Evolutionary conservation across 2,888 invertebrate genomes (phyloP), one percentile per base, ranked within the genome.

Genomic region (Heliconius ismenius): DNA sequence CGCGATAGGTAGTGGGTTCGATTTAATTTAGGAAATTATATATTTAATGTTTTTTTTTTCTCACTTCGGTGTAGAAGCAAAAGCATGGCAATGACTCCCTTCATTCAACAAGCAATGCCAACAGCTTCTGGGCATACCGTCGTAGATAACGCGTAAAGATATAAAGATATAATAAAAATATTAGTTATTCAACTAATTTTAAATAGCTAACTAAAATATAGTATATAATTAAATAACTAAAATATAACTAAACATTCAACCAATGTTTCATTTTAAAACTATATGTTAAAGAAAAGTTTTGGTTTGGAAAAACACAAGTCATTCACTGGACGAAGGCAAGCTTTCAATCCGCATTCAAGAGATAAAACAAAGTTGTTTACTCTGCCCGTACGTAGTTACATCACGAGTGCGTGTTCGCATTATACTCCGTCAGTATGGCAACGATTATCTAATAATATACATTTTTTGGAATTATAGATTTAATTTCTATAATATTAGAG

Each of bases 321-420:
- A 68, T 24, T 13, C 24, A 68, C 43, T 74, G 21, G 54, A 68
- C 32, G 68, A 74, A 32, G 24, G 69, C 43, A 69, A 74, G 63
- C 73, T 78, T 75, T 79, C 76, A 73, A 76, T 78, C 54, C 63
- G 63, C 36, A 54, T 67, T 64, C 54, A 74, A 74, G 15, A 75
- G 76, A 78, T 76, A 75, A 54, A 74, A 74, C 63, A 62, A 63
- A 73, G 73, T 78, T 78, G 78, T 76, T 78, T 77, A 76, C 73
- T 79, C 60, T 32, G 49, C 24, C 39, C 32, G 76, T 65, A 32
- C 54, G 62, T 62, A 26, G 65, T 75, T 64, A 74, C 62, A 64
- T 75, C 60, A 64, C 28, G n/a, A 3, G 49, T 3, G 62, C 63
- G 21, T 13, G 69, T 70, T 73, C 39, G 26, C 68, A 32, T 73